Evolutionary conservation across 2,888 invertebrate genomes (phyloP).

Genomic region (Uropetala carovei): DNA sequence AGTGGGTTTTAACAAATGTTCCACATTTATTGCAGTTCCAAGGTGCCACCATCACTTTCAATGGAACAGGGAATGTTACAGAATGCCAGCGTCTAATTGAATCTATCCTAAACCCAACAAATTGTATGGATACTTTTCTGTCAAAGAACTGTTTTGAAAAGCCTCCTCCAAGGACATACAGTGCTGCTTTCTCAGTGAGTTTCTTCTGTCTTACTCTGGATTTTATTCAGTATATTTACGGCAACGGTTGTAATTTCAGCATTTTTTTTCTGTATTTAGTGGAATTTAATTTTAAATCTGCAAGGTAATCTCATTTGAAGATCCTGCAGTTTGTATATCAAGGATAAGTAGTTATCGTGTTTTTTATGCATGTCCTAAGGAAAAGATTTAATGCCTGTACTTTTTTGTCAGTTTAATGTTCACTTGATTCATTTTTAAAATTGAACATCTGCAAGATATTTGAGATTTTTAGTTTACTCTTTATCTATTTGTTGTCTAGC

Average conservation of each 20-base stretch:
- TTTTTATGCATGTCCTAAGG: too few relatives aligned
- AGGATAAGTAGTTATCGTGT: too few relatives aligned
- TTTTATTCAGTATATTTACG: slow-evolving; percentile 44
- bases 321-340: too few relatives aligned
- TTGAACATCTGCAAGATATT: too few relatives aligned
- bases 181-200: slow-evolving; percentile 53
- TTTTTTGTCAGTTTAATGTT: too few relatives aligned
- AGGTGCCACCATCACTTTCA: slow-evolving; percentile 65
- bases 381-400: too few relatives aligned
- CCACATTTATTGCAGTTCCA: neutral
- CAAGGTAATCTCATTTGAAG: too few relatives aligned
- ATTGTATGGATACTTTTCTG: slow-evolving; percentile 67
- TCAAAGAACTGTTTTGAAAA: slow-evolving; percentile 70
- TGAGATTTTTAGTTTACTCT: too few relatives aligned
- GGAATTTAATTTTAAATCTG: neutral
- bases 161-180: slow-evolving; percentile 55
- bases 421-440: too few relatives aligned
- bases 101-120: slow-evolving; percentile 67
- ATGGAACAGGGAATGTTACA: slow-evolving; percentile 69
- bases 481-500: too few relatives aligned
- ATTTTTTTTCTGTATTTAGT: neutral
- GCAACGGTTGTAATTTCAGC: neutral
- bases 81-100: slow-evolving; percentile 68
- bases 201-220: neutral
- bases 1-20: neutral